These are phyloP conservation scores for Bursaphelenchus okinawaensis DNA, from an alignment of 2,888 invertebrate species.

Conservation along the genomic window DNA sequence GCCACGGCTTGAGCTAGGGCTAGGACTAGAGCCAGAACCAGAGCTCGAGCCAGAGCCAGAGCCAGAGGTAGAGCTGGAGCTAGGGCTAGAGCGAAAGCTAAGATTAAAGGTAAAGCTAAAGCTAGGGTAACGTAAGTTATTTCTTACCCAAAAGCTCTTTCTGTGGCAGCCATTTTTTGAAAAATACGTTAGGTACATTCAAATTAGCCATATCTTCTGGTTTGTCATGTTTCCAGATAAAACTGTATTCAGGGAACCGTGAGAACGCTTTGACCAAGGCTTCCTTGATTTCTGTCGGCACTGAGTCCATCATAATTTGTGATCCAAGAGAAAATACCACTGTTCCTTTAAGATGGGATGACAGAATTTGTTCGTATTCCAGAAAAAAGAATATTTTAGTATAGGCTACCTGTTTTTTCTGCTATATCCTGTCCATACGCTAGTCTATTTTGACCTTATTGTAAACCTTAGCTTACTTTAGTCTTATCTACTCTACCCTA, in stretches of 20 bases:
- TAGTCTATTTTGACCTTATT: too few relatives aligned
- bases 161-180: slow-evolving; percentile 41
- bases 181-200: slow-evolving; percentile 30
- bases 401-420: too few relatives aligned
- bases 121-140: too few relatives aligned
- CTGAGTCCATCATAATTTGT: slow-evolving; percentile 21
- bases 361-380: slow-evolving; percentile 20
- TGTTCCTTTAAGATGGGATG: slow-evolving; percentile 19
- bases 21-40: too few relatives aligned
- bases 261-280: slow-evolving; percentile 32
- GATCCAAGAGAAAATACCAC: slow-evolving; percentile 43
- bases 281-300: slow-evolving; percentile 24
- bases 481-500: too few relatives aligned
- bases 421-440: too few relatives aligned
- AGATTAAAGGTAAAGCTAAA: too few relatives aligned
- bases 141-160: slow-evolving; percentile 37
- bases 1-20: too few relatives aligned
- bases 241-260: slow-evolving; percentile 33
- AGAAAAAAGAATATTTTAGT: slow-evolving; percentile 10
- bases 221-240: slow-evolving; percentile 40
- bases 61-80: too few relatives aligned
- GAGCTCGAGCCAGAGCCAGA: too few relatives aligned
- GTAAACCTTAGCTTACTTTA: too few relatives aligned
- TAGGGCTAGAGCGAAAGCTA: too few relatives aligned
- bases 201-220: slow-evolving; percentile 21